These are phyloP conservation scores for Sialia sialis DNA, from an alignment of 2,113 vertebrate genomes.

Conservation along the genomic window DNA sequence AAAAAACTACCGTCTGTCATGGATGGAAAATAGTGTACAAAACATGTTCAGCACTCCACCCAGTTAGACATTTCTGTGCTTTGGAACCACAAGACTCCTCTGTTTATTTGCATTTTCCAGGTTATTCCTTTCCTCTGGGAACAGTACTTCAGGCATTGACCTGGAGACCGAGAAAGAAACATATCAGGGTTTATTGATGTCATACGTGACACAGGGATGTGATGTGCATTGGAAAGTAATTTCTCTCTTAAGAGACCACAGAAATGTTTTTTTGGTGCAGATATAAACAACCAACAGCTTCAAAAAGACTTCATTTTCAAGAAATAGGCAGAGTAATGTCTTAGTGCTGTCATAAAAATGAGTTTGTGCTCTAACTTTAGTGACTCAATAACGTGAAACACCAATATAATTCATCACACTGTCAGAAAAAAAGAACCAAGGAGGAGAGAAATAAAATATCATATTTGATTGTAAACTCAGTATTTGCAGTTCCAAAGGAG, in stretches of 20 bases:
- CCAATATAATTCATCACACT: constrained; percentile 33
- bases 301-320: constrained; percentile 21
- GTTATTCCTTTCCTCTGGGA: neutral
- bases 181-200: neutral
- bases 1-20: neutral
- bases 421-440: constrained; percentile 15
- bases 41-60: neutral
- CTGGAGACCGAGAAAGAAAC: neutral
- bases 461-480: neutral
- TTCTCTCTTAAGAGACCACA: neutral
- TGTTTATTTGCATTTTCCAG: neutral
- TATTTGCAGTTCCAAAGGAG: constrained; percentile 7
- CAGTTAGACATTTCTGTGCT: neutral
- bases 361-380: constrained; percentile 29
- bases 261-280: neutral
- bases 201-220: neutral
- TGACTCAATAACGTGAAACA: constrained; percentile 37
- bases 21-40: neutral
- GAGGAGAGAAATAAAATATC: neutral
- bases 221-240: neutral
- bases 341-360: constrained; percentile 36
- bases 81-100: neutral
- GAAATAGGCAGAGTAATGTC: constrained; percentile 3
- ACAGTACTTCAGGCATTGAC: neutral
- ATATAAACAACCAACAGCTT: neutral